Conservation (phyloP, 30 jellyfish, hydroid and myxozoan genomes). For the Mastigias papua region DNA sequence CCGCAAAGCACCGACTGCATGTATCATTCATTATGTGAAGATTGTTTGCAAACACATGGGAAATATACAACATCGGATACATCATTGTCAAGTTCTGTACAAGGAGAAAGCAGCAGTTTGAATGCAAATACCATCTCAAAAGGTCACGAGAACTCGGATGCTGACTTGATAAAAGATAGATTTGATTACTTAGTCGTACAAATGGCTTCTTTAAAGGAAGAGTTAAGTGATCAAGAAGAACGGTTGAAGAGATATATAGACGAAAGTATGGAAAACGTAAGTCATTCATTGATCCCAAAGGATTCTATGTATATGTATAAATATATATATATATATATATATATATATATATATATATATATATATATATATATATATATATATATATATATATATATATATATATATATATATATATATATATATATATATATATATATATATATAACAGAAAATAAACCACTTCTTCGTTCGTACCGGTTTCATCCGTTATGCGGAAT, state of each 20-base stretch:
- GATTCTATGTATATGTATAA: no score
- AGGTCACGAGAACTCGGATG: neutral
- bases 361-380: no score
- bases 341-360: no score
- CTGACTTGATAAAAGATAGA: constrained; percentile 52
- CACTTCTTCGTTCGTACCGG: no score
- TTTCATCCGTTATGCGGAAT: no score
- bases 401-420: no score
- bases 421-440: no score
- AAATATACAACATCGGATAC: constrained; percentile 21
- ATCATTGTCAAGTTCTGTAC: neutral
- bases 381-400: no score
- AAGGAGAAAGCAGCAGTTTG: neutral
- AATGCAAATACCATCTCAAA: neutral
- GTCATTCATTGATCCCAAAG: neutral
- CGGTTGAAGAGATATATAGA: constrained; percentile 48
- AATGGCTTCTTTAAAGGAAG: constrained; percentile 71
- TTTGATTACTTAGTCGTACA: constrained; percentile 84
- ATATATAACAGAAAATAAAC: no score
- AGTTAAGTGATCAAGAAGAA: constrained; percentile 70
- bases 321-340: no score
- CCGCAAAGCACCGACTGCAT: neutral
- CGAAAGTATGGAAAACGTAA: constrained; percentile 69
- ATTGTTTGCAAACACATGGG: constrained; percentile 4
- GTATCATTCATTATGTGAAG: constrained; percentile 16